Conservation (phyloP, 2,888 invertebrate genomes). For the Luperina testacea region DNA sequence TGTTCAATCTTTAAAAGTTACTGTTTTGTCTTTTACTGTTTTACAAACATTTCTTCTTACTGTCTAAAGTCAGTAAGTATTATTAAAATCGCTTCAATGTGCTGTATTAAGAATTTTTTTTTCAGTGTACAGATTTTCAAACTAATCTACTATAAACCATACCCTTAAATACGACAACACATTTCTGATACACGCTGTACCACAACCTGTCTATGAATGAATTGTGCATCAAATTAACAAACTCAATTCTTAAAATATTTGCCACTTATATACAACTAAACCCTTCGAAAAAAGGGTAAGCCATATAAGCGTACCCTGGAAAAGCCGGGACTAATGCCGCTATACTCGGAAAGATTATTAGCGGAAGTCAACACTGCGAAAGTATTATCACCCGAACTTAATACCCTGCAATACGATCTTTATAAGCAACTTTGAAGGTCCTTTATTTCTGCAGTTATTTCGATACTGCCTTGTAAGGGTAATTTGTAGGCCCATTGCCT, state of each 20-base stretch:
- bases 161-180: background rate
- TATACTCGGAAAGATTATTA: constrained; percentile 32
- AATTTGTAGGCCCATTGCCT: constrained; percentile 52
- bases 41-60: too few relatives aligned
- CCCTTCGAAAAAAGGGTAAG: constrained; percentile 21
- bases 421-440: constrained; percentile 39
- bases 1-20: too few relatives aligned
- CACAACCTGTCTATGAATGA: background rate
- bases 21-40: too few relatives aligned
- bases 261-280: background rate
- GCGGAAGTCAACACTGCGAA: constrained; percentile 36
- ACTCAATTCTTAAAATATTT: background rate
- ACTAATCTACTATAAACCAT: too few relatives aligned
- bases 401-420: constrained; percentile 35
- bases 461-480: constrained; percentile 35
- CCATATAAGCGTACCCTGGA: background rate
- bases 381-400: constrained; percentile 18
- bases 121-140: too few relatives aligned
- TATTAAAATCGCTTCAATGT: too few relatives aligned
- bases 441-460: constrained; percentile 51
- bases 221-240: background rate
- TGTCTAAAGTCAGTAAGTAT: too few relatives aligned
- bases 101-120: too few relatives aligned
- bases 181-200: background rate
- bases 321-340: constrained; percentile 13